Base-by-base conservation (phyloP, 2,888 invertebrate species). In the Beris morrisii region DNA sequence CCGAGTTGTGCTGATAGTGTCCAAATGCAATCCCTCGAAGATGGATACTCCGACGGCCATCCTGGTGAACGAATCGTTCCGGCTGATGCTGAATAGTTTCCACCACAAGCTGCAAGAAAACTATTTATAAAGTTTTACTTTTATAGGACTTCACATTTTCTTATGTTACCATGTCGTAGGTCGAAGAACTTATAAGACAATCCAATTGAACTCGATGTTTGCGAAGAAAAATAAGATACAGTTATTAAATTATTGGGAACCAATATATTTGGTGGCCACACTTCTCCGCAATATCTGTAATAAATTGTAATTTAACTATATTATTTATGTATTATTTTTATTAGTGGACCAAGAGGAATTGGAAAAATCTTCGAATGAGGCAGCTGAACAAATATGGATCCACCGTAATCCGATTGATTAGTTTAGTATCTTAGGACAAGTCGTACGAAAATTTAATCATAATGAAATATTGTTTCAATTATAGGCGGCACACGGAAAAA, bases 11-110 rank as follows among this genome's bases (percentile, higher is more conserved):
- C 93, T 32, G 83, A 84, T 64, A 97, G 88, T 0, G 85, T 82
- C 95, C 95, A 97, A 28, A 82, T 81, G 76, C 97, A 97, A 65
- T 90, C 85, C 65, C 84, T 84, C 70, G 85, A 84, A 0, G 80
- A 75, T 3, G 88, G 87, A 77, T 96, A 97, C 0, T 75, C 70
- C 0, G 82, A 74, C 0, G 96, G 96, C 84, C 88, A 95, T 65
- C 88, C 87, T 0, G 96, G 96, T 7, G 92, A 89, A 72, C 83
- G 85, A 28, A 96, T 84, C 1, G 83, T 78, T 3, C 96, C 97
- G 53, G 84, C 85, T 30, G 83, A 75, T 38, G 87, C 84, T 45
- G 83, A 84, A 71, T 85, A 90, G 48, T 83, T 84, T 0, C 89
- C 90, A 0, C 93, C 93, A 78, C 97, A 97, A 57, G 82, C 86